Evolutionary conservation across 23 tunicate species (phyloP).

Genomic region (Trididemnum miniatum): DNA sequence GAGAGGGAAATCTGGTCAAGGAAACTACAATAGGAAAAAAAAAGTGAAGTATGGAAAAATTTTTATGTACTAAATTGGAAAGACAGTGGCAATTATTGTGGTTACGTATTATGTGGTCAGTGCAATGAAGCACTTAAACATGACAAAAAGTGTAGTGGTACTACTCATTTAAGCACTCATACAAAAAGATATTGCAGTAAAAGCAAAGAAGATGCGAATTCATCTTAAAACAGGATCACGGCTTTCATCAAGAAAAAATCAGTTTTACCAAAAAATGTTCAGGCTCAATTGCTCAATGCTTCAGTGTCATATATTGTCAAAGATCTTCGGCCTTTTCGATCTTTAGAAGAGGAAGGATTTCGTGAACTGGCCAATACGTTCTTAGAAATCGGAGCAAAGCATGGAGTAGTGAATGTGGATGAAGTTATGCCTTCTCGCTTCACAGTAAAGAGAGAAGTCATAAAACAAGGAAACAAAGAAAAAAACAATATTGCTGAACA

Average conservation of each 20-base stretch:
- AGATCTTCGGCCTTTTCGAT: neutral
- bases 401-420: neutral
- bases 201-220: neutral
- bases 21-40: neutral
- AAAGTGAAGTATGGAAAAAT: neutral
- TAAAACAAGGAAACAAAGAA: neutral
- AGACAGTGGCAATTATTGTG: neutral
- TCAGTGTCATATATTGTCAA: neutral
- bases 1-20: neutral
- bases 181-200: neutral
- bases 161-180: neutral
- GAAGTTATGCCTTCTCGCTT: neutral
- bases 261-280: neutral
- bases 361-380: neutral
- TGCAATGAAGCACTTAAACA: neutral
- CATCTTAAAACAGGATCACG: neutral
- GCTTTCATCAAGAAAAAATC: neutral
- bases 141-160: neutral
- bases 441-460: neutral
- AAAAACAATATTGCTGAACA: neutral
- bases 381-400: neutral
- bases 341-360: constrained; percentile 4
- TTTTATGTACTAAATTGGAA: neutral
- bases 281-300: neutral
- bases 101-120: neutral